Evolutionary conservation across 2,888 invertebrate genomes (phyloP).

Genomic region (Dynastes tityus): DNA sequence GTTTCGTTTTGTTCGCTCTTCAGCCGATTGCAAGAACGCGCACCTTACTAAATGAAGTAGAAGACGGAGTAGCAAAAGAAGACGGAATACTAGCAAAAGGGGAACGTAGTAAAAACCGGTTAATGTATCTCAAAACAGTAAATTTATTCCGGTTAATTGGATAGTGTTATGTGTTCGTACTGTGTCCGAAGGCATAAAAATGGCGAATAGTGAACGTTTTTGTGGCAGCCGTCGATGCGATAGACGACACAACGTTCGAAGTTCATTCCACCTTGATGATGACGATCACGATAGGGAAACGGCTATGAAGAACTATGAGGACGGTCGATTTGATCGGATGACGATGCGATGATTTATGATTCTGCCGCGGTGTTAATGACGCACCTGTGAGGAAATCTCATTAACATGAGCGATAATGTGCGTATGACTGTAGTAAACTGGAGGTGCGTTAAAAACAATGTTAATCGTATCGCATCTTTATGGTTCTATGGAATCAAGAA

Average conservation of each 20-base stretch:
- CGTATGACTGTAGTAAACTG: neutral
- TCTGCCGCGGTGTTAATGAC: neutral
- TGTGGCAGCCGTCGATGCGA: neutral
- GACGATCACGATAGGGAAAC: neutral
- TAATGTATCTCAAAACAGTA: constrained; percentile 46
- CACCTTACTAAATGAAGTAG: neutral
- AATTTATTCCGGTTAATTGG: constrained; percentile 47
- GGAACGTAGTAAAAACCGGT: constrained; percentile 37
- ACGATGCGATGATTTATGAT: constrained; percentile 34
- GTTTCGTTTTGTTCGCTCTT: constrained; percentile 29
- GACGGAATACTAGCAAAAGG: constrained; percentile 20
- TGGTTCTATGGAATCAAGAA: no score
- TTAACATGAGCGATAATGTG: constrained; percentile 4
- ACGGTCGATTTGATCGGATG: constrained; percentile 20
- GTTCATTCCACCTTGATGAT: constrained; percentile 33
- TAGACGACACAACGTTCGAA: constrained; percentile 27
- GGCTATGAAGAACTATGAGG: neutral
- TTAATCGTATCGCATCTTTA: no score
- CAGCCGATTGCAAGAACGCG: constrained; percentile 2
- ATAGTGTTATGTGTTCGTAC: constrained; percentile 46
- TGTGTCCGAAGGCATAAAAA: constrained; percentile 37
- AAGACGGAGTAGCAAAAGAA: neutral
- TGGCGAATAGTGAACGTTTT: constrained; percentile 32
- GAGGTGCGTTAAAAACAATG: no score
- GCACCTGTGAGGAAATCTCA: constrained; percentile 10